Evolutionary conservation across 2,113 vertebrate species (phyloP), one percentile per base, ranked within the genome.

Genomic region (Chrysemys picta): DNA sequence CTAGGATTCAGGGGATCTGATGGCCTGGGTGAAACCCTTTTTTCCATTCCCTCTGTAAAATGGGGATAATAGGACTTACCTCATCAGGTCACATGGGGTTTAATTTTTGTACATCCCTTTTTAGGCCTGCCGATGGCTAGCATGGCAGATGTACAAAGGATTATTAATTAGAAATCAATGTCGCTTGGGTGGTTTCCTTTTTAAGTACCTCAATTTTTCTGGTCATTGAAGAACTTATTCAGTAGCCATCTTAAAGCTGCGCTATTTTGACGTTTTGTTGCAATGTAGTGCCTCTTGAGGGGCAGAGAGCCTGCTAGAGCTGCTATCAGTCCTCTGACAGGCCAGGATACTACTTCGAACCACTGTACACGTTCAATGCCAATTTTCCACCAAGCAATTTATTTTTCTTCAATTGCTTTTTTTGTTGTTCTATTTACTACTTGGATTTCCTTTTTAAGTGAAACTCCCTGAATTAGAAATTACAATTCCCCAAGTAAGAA

Each of bases 341-440:
- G 85, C 0, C 0, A 9, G n/a, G 17, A 59, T 59, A 17, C 65
- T 19, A 19, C 47, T 88, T 87, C 91, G 93, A 95, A 95, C 89
- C 94, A 89, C n/a, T 31, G 3, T 86, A 69, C 90, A 82, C 84
- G 80, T 75, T 88, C 56, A 1, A 45, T 42, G 72, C 47, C 56
- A 1, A 62, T 80, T 94, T 86, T 76, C 87, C 89, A 82, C 95
- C 97, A 95, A 65, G 93, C 62, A 4, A 85, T 88, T 95, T n/a
- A 3, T 92, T 94, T 93, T 80, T n/a, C 83, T 94, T 83, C 90
- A 89, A 78, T 95, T 96, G 94, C 93, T 93, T 94, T 95, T 95
- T 94, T 95, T 10, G 89, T 94, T 22, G 22, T 21, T 72, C 80
- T 94, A 16, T 96, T 97, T 94, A 82, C 95, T 86, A 0, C 29